phyloP scores from a whole-genome alignment of 2,113 vertebrate genomes.

The Anolis sagrei region DNA sequence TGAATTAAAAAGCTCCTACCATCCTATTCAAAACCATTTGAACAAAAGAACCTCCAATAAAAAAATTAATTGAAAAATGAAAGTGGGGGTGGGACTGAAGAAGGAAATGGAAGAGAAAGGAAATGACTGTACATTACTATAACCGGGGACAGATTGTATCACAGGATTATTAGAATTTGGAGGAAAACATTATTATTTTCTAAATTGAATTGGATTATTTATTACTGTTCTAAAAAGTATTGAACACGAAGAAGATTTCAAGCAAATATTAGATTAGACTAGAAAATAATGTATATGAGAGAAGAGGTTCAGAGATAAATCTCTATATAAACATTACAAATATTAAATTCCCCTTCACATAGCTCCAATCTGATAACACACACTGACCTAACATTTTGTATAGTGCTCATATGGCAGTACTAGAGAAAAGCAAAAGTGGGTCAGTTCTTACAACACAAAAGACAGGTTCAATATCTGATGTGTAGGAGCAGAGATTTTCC shows the following conservation, averaged over 20 bases:
- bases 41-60: slow-evolving; percentile 64
- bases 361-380: slow-evolving; percentile 70
- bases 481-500: not conserved
- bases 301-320: slow-evolving; percentile 73
- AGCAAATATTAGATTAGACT: slow-evolving; percentile 79
- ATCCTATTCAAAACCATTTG: slow-evolving; percentile 43
- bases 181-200: slow-evolving; percentile 81
- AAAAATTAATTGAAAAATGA: slow-evolving; percentile 48
- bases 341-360: slow-evolving; percentile 79
- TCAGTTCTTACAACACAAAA: slow-evolving; percentile 31
- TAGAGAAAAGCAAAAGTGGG: slow-evolving; percentile 41
- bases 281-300: slow-evolving; percentile 76
- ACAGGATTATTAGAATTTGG: slow-evolving; percentile 77
- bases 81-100: slow-evolving; percentile 38
- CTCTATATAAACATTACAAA: slow-evolving; percentile 80
- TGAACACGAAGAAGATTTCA: slow-evolving; percentile 75
- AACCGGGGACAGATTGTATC: slow-evolving; percentile 74
- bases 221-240: slow-evolving; percentile 80
- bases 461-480: not conserved
- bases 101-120: slow-evolving; percentile 74
- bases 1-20: slow-evolving; percentile 50
- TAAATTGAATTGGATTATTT: slow-evolving; percentile 83
- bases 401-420: slow-evolving; percentile 56
- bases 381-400: slow-evolving; percentile 70
- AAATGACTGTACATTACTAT: slow-evolving; percentile 75